Base-by-base conservation (phyloP, 2,113 vertebrate species). In the Tragelaphus strepsiceros region DNA sequence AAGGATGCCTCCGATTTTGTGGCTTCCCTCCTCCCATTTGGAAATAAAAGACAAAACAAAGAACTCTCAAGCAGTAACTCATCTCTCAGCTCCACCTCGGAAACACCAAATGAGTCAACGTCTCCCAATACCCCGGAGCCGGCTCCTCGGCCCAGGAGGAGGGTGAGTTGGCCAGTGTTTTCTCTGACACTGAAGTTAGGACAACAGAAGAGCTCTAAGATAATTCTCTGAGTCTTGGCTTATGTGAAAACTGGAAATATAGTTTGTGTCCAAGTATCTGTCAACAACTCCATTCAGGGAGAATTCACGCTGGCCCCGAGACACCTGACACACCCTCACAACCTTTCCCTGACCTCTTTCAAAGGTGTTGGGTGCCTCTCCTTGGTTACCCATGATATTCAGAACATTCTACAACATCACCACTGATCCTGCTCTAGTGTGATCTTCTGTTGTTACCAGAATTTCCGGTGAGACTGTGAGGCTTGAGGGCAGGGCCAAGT, bases 31-130 rank as follows among this genome's bases (percentile, higher is more conserved):
- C 99, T 99, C 92, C 99, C 99, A 7, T 99, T 99, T 26, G 99
- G 99, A 98, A 98, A 98, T 83, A 99, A 99, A 98, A 99, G 98
- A 92, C 98, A 99, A 97, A 99, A 99, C 98, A 99, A 99, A 98
- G 99, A 99, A 98, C 99, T 99, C 97, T 99, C 99, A 98, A 99
- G 99, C 99, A 99, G 99, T 99, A 99, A 99, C 98, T 99, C 99
- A 35, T 99, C 99, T 98, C 99, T 99, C 87, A 99, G 99, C 99
- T 99, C 99, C 95, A 99, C 99, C 92, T 99, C 99, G 3, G 99
- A 99, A 99, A 99, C 99, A 24, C 99, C 99, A 0, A 99, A 99
- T 13, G 99, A 99, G 97, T 99, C 99, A 46, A 99, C 99, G 12
- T 99, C 99, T 43, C 99, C 99, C 7, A 99, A 99, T 95, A 99